A percentile compares a stretch with the other conserved stretches of the same genome.
These are phyloP conservation scores for Salvelinus namaycush DNA, from an alignment of 2,113 vertebrate species.

Conservation along the genomic window DNA sequence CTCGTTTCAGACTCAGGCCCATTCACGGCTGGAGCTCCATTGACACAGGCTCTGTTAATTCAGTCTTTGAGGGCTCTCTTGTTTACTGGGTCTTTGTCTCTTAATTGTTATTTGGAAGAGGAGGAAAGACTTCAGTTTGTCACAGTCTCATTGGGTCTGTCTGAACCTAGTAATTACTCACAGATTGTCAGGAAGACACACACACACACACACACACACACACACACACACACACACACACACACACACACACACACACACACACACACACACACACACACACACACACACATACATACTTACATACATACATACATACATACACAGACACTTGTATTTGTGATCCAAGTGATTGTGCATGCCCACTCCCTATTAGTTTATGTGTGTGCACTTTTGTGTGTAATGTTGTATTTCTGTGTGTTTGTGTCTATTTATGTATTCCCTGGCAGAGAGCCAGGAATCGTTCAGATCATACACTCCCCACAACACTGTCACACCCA, in stretches of 20 bases:
- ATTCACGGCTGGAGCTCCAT: slow-evolving; percentile 3
- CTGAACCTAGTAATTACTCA: slow-evolving; percentile 11
- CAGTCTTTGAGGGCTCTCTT: slow-evolving; percentile 4
- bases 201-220: slow-evolving; percentile 1
- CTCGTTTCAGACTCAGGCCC: slow-evolving; percentile 20
- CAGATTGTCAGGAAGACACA: background rate
- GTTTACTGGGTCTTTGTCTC: slow-evolving; percentile 8
- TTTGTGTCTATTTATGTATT: slow-evolving; percentile 7
- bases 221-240: background rate
- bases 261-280: background rate
- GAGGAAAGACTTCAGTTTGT: background rate
- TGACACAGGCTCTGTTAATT: slow-evolving; percentile 25
- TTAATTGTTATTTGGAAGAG: slow-evolving; percentile 24
- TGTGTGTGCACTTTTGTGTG: slow-evolving; percentile 22
- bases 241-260: background rate
- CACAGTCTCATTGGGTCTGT: background rate
- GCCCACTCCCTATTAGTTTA: slow-evolving; percentile 12
- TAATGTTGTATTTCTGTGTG: slow-evolving; percentile 11
- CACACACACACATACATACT: background rate
- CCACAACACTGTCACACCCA: background rate
- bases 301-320: background rate
- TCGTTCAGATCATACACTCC: background rate
- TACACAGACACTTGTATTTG: background rate
- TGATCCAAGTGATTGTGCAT: slow-evolving; percentile 25
- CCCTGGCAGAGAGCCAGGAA: background rate